Base-by-base conservation (phyloP, 2,113 vertebrate genomes). In the Daboia siamensis region DNA sequence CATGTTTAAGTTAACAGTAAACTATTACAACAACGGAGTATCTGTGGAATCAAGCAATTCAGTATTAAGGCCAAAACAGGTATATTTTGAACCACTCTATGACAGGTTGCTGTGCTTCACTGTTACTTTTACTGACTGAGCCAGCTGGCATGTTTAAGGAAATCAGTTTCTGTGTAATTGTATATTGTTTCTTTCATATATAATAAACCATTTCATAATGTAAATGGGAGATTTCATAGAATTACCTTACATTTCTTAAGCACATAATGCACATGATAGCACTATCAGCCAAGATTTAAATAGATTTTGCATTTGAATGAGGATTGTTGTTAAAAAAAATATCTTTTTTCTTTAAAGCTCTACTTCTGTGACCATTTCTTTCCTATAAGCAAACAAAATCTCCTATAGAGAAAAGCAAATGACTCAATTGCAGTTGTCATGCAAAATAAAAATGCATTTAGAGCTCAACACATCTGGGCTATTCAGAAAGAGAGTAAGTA, bases 161-260 rank as follows among this genome's bases (percentile, higher is more conserved):
- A 91, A 88, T 44, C 48, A 87, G 23, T 21, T 90, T 12, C 24
- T 88, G 94, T 86, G 84, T 51, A 89, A 93, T 57, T 21, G 5
- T 90, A 61, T n/a, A 86, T 74, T 94, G 93, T 93, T 93, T 8
- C 95, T 96, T 96, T 93, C 33, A 48, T 57, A 93, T 61, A 94
- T 94, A 93, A 91, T 93, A 59, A 39, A 3, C 5, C 11, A 12
- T 91, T 89, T 95, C 94, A 93, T 90, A 3, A 0, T 64, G 90
- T 48, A 94, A 96, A 93, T 88, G 80, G 92, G 26, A 91, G 46
- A 92, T 95, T 94, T 96, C 69, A 52, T 52, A 1, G 21, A 85
- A 5, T 87, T 93, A n/a, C 15, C 23, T 93, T 94, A 88, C 15
- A 86, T 96, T 95, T 94, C 74, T 86, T 91, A 87, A 95, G 85